Base-by-base conservation (phyloP, 2,888 invertebrate genomes). In the Elmis aenea region DNA sequence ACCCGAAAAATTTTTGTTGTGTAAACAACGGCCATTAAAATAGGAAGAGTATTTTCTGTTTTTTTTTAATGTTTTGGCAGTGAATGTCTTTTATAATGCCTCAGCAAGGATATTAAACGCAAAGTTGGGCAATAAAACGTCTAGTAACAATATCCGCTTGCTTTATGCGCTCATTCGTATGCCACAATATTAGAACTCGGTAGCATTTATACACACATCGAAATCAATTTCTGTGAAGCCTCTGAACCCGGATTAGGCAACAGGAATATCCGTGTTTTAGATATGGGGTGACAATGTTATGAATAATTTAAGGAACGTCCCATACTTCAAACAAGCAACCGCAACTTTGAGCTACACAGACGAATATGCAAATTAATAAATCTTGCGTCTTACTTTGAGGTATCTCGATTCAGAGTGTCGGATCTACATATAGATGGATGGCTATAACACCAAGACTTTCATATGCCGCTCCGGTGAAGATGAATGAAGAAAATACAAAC, bases 281-380 rank as follows among this genome's bases (percentile, higher is more conserved):
- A 55, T 54, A 55, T 51, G 50, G 48, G 52, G 61, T 57, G 58
- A 57, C 59, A 59, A 61, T 59, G 63, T 61, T 61, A 62, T 64
- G 64, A 64, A 64, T 64, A 62, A 64, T 64, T 64, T 62, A 64
- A 55, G 54, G 54, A 55, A 52, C 57, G 55, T 57, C 48, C 51
- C 54, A 51, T 61, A 61, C 62, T 61, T 62, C 62, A 64, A 62
- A 64, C 61, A 57, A 54, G 41, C 50, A 44, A 33, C 46, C 43
- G 42, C 41, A 38, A 42, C 44, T 45, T 41, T 41, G 38, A 36
- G 48, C 47, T 46, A 35, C 38, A 52, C 48, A 57, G 56, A 59
- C 57, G 57, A 59, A 61, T 64, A 64, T 64, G 64, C 60, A 64
- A 64, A 64, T 64, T 61, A 63, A 64, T 64, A 64, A 64, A 64